Base-by-base conservation (phyloP, 2,888 invertebrate genomes). In the Cepaea hortensis region DNA sequence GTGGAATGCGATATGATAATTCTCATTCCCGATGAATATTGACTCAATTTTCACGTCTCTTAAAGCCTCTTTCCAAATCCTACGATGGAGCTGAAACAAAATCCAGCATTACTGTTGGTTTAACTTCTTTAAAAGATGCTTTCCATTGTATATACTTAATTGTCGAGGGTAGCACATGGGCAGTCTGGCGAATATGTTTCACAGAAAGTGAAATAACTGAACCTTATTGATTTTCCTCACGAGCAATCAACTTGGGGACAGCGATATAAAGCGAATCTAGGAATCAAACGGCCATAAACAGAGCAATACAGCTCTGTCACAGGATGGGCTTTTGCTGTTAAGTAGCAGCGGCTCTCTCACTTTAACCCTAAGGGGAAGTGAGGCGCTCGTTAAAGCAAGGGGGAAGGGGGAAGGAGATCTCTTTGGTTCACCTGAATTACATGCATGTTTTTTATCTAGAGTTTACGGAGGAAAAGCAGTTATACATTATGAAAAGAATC, bases 261-360 rank as follows among this genome's bases (percentile, higher is more conserved):
- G 68, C 79, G 3, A 15, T 15, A 79, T 35, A 79, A 79, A 62
- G 79, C 23, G 35, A 79, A 35, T 62, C 62, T 61, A 62, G 79
- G 35, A 79, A 79, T 79, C 23, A 79, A n/a, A 76, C n/a, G 18
- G 76, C 76, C 48, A 61, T 79, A 55, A 79, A 79, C 23, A 79
- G 76, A 76, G 77, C 77, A 79, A 61, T 79, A 61, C 23, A n/a
- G 77, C 48, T n/a, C n/a, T 79, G 61, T 61, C 23, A 5, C 55
- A 23, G 61, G 77, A 79, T 55, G 77, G 9, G 7, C 7, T 61
- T 55, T 61, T n/a, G 13, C 23, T 61, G 55, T 79, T 7, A 79
- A 61, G 55, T 2, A 35, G 0, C 35, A 35, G 9, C 18, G n/a
- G 35, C 62, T 18, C 15, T 15, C 35, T 62, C 0, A 35, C 11